phyloP scores from a whole-genome alignment of 2,888 invertebrate species.

The Coelinius sp. region DNA sequence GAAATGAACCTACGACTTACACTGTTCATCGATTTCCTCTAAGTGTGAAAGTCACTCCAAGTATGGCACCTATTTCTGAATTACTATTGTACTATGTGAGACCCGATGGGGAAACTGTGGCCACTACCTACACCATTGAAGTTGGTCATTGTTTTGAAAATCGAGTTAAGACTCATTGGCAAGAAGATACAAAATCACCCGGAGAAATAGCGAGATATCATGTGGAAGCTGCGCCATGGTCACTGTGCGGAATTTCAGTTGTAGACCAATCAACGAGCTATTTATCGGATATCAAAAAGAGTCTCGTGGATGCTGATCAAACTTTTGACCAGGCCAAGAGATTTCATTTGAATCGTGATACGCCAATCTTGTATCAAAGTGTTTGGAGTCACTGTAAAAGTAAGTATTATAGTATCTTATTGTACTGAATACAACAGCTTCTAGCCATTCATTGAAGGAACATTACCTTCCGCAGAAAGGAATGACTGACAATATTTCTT shows the following conservation, averaged over 20 bases:
- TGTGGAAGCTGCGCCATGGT: slow-evolving; percentile 72
- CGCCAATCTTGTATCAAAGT: slow-evolving; percentile 55
- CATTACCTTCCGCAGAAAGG: no score
- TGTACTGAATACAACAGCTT: no score
- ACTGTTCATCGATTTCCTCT: slow-evolving; percentile 67
- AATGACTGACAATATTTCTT: no score
- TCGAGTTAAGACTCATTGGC: slow-evolving; percentile 72
- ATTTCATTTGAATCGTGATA: slow-evolving; percentile 62
- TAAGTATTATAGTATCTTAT: slow-evolving; percentile 44
- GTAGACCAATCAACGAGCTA: slow-evolving; percentile 75
- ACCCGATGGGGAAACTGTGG: slow-evolving; percentile 74
- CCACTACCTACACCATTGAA: slow-evolving; percentile 72
- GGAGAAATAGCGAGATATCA: slow-evolving; percentile 72
- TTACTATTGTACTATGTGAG: slow-evolving; percentile 74
- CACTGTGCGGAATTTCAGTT: slow-evolving; percentile 75
- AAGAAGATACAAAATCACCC: slow-evolving; percentile 71
- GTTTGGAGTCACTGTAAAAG: slow-evolving; percentile 64
- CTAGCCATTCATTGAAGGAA: no score
- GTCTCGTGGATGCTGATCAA: slow-evolving; percentile 58
- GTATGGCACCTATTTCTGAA: slow-evolving; percentile 71
- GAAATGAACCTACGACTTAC: slow-evolving; percentile 23
- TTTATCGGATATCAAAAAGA: slow-evolving; percentile 58
- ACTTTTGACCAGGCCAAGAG: slow-evolving; percentile 62
- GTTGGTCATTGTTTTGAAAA: slow-evolving; percentile 75
- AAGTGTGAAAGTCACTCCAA: slow-evolving; percentile 71